Percentiles rank a stretch among this genome's conserved stretches.
Conservation (phyloP, 2,888 invertebrate genomes). For the Ptilodon capucinus region DNA sequence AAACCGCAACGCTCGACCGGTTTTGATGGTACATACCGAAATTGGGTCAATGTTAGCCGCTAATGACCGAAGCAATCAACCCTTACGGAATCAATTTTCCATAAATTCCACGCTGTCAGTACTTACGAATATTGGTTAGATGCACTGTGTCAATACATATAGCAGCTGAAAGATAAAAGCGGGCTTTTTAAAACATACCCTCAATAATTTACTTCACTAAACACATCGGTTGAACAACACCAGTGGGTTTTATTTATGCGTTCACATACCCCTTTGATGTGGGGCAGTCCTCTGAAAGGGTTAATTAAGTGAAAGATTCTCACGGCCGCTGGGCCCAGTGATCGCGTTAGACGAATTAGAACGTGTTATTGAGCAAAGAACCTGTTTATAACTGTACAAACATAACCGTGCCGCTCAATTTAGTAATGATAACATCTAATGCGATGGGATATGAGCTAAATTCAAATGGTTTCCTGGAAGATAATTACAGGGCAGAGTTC, state of each 20-base stretch:
- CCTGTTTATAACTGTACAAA: conserved; percentile 52
- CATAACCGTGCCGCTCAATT: conserved; percentile 23
- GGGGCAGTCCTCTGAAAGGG: conserved; percentile 67
- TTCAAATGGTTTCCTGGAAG: conserved; percentile 5
- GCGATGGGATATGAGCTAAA: conserved; percentile 13
- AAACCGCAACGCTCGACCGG: neutral
- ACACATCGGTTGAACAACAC: conserved; percentile 48
- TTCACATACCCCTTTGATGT: conserved; percentile 70
- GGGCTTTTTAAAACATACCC: conserved; percentile 50
- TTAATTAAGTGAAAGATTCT: conserved; percentile 79
- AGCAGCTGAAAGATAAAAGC: conserved; percentile 8
- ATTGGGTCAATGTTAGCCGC: neutral
- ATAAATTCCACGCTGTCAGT: neutral
- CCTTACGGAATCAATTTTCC: neutral
- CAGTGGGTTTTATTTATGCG: conserved; percentile 65
- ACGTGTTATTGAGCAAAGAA: conserved; percentile 75
- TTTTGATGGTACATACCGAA: neutral
- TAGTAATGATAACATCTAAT: conserved; percentile 11
- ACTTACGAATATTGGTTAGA: neutral
- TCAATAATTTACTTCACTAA: conserved; percentile 56
- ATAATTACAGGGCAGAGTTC: conserved; percentile 10
- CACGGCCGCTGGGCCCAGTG: conserved; percentile 62
- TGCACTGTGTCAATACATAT: no score
- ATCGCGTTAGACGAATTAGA: conserved; percentile 76
- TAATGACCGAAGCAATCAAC: neutral